Percentiles rank a stretch among this genome's conserved stretches.
phyloP scores from a whole-genome alignment of 1,140 invertebrate genomes.

The Radopholus similis region DNA sequence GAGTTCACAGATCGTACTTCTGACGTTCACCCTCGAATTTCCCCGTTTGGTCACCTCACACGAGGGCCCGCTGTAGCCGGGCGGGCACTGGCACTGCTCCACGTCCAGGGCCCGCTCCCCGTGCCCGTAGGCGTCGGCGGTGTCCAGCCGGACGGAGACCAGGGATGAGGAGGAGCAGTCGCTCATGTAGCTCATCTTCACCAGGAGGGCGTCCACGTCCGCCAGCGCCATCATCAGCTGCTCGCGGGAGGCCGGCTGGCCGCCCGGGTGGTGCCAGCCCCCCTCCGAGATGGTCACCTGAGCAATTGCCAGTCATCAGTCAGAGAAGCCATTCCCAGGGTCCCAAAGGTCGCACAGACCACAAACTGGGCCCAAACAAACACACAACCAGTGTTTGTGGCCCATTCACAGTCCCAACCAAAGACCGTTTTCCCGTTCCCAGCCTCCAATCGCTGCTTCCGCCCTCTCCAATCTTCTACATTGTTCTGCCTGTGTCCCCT shows the following conservation, averaged over 20 bases:
- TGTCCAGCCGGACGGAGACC: slow-evolving; percentile 67
- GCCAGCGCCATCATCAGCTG: slow-evolving; percentile 86
- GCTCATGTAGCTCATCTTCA: slow-evolving; percentile 41
- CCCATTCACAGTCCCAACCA: too few species aligned
- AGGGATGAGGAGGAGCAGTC: slow-evolving; percentile 49
- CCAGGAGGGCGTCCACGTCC: slow-evolving; percentile 70
- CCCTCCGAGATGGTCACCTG: slow-evolving; percentile 55
- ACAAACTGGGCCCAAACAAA: too few species aligned
- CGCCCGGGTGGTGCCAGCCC: slow-evolving; percentile 76
- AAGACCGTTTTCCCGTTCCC: too few species aligned
- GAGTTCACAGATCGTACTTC: too few species aligned
- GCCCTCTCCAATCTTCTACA: too few species aligned
- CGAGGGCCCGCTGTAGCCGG: slow-evolving; percentile 76
- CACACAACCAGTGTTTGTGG: too few species aligned
- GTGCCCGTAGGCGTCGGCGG: slow-evolving; percentile 73
- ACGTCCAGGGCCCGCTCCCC: slow-evolving; percentile 71
- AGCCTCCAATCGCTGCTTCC: too few species aligned
- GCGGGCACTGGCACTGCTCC: slow-evolving; percentile 77
- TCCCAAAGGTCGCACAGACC: too few species aligned
- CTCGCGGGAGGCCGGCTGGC: slow-evolving; percentile 75
- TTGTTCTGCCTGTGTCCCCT: not conserved
- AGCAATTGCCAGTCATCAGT: too few species aligned
- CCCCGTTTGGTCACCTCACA: slow-evolving; percentile 69
- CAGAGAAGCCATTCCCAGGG: not conserved
- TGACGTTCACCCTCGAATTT: too few species aligned